Conservation (phyloP, 2,113 vertebrate species). For the Aplodontia rufa region DNA sequence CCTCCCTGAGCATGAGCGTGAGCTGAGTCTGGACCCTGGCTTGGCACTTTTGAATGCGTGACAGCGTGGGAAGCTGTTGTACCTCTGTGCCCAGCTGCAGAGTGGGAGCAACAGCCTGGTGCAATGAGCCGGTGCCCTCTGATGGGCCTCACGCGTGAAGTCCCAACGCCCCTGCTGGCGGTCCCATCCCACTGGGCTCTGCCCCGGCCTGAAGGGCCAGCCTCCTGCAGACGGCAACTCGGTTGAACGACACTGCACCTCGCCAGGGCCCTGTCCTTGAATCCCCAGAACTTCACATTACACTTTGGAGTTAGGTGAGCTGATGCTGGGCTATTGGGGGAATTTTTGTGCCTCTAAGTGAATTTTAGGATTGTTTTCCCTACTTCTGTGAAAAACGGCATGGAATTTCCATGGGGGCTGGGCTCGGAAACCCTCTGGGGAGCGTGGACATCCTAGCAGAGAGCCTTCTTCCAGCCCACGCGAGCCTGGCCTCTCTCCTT, state of each 20-base stretch:
- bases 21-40: rapidly evolving
- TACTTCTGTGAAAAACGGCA: not conserved
- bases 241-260: too few species aligned
- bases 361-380: not conserved
- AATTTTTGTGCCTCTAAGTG: not conserved
- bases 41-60: rapidly evolving
- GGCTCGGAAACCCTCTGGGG: not conserved
- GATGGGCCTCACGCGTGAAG: too few species aligned
- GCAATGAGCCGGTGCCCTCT: rapidly evolving
- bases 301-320: too few species aligned
- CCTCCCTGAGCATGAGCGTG: rapidly evolving
- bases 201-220: too few species aligned
- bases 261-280: too few species aligned
- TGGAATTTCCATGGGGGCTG: not conserved
- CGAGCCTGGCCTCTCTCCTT: too few species aligned
- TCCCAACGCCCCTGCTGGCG: too few species aligned
- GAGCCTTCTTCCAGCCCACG: not conserved
- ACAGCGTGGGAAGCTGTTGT: rapidly evolving
- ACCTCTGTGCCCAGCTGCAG: not conserved
- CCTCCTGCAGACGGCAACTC: too few species aligned
- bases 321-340: not conserved
- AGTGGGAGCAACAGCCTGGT: too few species aligned
- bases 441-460: not conserved
- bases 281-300: too few species aligned
- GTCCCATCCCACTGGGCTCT: too few species aligned